Conservation (phyloP, 2,888 invertebrate genomes). For the Lasioglossum zephyrum region DNA sequence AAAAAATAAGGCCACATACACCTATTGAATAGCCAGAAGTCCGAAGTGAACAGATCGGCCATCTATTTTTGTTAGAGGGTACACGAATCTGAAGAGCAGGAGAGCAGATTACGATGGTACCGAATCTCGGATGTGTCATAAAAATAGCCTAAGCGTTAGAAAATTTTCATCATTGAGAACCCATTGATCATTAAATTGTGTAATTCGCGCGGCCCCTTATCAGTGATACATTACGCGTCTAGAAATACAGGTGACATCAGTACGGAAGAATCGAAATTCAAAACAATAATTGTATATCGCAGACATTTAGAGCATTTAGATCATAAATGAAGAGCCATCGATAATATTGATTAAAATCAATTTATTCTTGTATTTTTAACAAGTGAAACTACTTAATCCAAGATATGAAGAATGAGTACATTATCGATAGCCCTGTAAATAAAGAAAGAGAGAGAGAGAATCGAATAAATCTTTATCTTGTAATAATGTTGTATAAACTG, state of each 20-base stretch:
- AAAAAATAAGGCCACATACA: constrained; percentile 48
- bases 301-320: not conserved
- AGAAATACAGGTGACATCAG: not conserved
- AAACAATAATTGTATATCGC: not conserved
- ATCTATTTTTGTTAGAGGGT: constrained; percentile 64
- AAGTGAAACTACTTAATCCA: not conserved
- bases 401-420: not conserved
- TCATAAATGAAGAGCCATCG: too few relatives aligned
- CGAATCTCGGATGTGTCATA: constrained; percentile 34
- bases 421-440: not conserved
- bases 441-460: not conserved
- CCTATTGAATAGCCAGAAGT: constrained; percentile 43
- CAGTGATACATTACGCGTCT: not conserved
- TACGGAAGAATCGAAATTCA: not conserved
- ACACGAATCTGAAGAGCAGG: constrained; percentile 49
- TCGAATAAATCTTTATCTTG: not conserved
- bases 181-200: not conserved
- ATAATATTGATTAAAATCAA: not conserved
- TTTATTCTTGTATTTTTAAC: not conserved
- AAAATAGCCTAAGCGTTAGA: constrained; percentile 37
- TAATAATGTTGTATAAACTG: not conserved
- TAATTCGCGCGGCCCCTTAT: constrained; percentile 6
- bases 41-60: constrained; percentile 50
- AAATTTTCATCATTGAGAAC: constrained; percentile 20
- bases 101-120: constrained; percentile 41